Evolutionary conservation across 2,113 vertebrate genomes (phyloP), one percentile per base, ranked within the genome.

Genomic region (Xenus cinereus): DNA sequence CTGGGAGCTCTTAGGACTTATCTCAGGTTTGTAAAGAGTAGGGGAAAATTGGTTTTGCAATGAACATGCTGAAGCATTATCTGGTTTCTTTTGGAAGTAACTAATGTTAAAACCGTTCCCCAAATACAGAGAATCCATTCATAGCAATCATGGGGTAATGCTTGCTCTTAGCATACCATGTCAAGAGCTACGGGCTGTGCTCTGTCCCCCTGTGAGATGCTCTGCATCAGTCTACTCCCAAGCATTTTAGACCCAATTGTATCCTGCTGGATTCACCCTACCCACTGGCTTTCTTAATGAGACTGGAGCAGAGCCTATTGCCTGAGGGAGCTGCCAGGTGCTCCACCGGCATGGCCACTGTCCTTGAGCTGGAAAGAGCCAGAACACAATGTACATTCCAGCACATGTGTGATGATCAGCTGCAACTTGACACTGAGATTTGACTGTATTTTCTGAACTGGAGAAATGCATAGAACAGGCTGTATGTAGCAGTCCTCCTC

Each of bases 271-370:
- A 32, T 78, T 92, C 33, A 32, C 84, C 80, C 66, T 91, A 27
- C 79, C 83, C 72, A 74, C 73, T 41, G 76, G 23, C 62, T 94
- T 84, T 51, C 62, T 86, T 95, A 93, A 92, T 94, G 64, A 93
- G 68, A 4, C 85, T 94, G 95, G 92, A 90, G 86, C 62, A 43
- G 51, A 78, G 88, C 83, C 90, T 39, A 4, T 46, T 39, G 85
- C 95, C 85, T 59, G 68, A 43, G 67, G 93, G 75, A 93, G 67
- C 79, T 92, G 63, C 88, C 96, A 96, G 96, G 88, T 90, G 85
- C 93, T 96, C 77, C 85, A 91, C 60, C 2, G 20, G 80, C 89
- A 54, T 19, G 64, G 50, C 45, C 57, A 10, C 50, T 15, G 56
- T 75, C 83, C 91, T 92, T 90, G 95, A 66, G 75, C 86, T 73